phyloP scores from a whole-genome alignment of 2,888 invertebrate genomes.

The Baronia brevicornis region DNA sequence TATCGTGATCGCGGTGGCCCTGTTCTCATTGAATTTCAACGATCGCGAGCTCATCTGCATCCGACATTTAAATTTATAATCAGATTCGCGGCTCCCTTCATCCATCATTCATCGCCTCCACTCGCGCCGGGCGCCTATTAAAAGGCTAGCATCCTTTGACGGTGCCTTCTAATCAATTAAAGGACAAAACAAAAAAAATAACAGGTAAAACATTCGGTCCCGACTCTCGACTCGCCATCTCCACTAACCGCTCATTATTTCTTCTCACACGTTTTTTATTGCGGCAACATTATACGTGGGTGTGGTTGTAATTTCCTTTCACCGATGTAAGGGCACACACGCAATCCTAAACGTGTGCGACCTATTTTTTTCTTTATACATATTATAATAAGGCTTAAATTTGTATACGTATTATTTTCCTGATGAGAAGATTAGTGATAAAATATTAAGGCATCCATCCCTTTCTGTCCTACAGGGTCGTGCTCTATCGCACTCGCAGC shows the following conservation, averaged over 20 bases:
- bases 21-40: conserved; percentile 53
- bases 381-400: conserved; percentile 18
- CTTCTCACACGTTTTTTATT: conserved; percentile 75
- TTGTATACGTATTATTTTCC: conserved; percentile 25
- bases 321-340: conserved; percentile 76
- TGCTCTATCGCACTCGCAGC: conserved; percentile 48
- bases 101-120: conserved; percentile 57
- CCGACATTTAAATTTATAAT: conserved; percentile 63
- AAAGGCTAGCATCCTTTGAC: conserved; percentile 32
- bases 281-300: conserved; percentile 75
- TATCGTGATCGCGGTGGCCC: conserved; percentile 43
- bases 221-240: conserved; percentile 61
- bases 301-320: conserved; percentile 77
- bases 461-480: conserved; percentile 48
- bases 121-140: conserved; percentile 26
- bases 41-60: conserved; percentile 53
- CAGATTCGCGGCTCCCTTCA: conserved; percentile 53
- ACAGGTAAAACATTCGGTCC: conserved; percentile 50
- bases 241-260: conserved; percentile 76
- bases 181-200: conserved; percentile 49
- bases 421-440: conserved; percentile 70
- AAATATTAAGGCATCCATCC: conserved; percentile 70
- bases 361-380: conserved; percentile 29
- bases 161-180: conserved; percentile 65
- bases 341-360: conserved; percentile 41